phyloP scores from a whole-genome alignment of 2,888 invertebrate genomes.

The Selenia dentaria region DNA sequence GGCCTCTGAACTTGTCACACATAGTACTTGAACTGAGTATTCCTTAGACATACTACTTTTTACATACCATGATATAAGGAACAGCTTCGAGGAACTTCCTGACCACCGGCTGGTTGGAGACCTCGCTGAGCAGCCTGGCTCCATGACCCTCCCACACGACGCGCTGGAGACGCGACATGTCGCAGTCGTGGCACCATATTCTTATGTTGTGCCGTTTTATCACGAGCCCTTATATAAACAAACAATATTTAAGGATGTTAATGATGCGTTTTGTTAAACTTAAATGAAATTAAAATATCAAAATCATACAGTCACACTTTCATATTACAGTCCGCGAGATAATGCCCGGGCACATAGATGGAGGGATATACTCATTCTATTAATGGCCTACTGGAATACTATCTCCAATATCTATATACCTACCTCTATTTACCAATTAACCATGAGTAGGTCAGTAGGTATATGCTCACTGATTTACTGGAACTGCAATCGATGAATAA shows the following conservation, averaged over 20 bases:
- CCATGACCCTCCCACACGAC: constrained; percentile 97
- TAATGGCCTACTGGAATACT: no score
- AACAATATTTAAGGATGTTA: background rate
- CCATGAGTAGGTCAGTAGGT: background rate
- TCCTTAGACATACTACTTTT: no score
- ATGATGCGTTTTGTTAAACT: no score
- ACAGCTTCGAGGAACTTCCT: constrained; percentile 95
- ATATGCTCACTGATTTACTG: constrained; percentile 15
- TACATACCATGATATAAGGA: constrained; percentile 94
- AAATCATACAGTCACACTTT: no score
- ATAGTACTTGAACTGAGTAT: no score
- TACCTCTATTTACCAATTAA: background rate
- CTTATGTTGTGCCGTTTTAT: constrained; percentile 95
- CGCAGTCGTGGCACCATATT: constrained; percentile 98
- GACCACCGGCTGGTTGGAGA: constrained; percentile 92
- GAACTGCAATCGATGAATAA: constrained; percentile 42
- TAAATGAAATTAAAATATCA: no score
- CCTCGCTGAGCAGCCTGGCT: constrained; percentile 91
- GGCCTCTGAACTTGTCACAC: no score
- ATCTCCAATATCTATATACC: no score
- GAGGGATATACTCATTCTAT: no score
- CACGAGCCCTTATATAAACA: constrained; percentile 85
- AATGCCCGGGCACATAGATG: no score
- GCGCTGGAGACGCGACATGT: constrained; percentile 93
- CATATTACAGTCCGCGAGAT: no score